Conservation (phyloP, 2,113 vertebrate genomes). For the Acrocephalus kingi region DNA sequence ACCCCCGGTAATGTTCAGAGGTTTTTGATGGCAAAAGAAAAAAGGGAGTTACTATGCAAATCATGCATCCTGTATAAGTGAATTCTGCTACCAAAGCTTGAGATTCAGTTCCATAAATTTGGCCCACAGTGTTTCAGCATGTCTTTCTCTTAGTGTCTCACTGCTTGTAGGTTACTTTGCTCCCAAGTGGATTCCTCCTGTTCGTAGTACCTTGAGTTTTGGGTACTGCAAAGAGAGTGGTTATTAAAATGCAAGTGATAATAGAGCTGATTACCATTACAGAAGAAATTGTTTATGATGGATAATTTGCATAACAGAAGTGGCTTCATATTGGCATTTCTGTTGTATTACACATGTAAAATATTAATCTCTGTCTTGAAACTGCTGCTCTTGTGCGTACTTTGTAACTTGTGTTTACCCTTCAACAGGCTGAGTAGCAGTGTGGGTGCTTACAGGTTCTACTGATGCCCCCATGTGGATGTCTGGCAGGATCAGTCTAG, state of each 20-base stretch:
- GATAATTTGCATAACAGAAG: not conserved
- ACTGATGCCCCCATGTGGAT: constrained; percentile 35
- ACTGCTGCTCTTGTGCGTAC: not conserved
- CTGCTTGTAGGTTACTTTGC: not conserved
- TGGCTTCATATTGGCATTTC: not conserved
- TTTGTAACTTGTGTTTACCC: not conserved
- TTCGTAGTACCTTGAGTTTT: not conserved
- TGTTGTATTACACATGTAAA: not conserved
- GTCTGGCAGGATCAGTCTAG: not conserved
- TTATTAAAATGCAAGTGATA: not conserved
- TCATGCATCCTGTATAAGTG: not conserved
- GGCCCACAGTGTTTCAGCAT: not conserved
- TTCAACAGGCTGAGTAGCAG: not conserved
- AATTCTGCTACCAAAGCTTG: constrained; percentile 2
- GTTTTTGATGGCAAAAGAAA: not conserved
- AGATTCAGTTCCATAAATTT: not conserved
- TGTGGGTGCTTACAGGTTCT: not conserved
- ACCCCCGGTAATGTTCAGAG: not conserved
- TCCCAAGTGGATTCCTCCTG: not conserved
- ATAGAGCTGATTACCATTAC: not conserved
- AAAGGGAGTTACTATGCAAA: not conserved
- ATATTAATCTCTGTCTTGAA: not conserved
- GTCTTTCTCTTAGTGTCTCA: not conserved
- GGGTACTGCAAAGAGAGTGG: not conserved
- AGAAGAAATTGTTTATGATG: not conserved